phyloP scores from a whole-genome alignment of 2,797 vertebrate species.

The Channa striata region DNA sequence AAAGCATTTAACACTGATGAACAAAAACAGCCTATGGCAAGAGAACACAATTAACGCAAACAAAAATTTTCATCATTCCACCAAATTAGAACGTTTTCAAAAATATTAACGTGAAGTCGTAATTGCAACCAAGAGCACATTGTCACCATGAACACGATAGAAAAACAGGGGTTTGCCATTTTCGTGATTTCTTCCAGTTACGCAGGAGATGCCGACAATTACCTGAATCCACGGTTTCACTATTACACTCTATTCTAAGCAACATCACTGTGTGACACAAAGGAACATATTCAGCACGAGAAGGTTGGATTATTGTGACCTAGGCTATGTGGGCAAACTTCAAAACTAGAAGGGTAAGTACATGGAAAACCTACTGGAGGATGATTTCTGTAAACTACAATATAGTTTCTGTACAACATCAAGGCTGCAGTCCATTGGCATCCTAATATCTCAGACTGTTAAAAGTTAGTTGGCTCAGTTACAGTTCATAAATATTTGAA shows the following conservation, averaged over 20 bases:
- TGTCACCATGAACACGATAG: conserved; percentile 56
- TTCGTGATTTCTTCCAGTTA: conserved; percentile 53
- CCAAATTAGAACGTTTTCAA: conserved; percentile 13
- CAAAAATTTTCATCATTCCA: conserved; percentile 51
- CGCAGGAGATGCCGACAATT: conserved; percentile 35
- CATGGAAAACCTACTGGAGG: conserved; percentile 35
- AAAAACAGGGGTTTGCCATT: background rate
- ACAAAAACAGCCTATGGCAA: conserved; percentile 39
- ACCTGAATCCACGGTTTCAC: conserved; percentile 50
- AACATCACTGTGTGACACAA: conserved; percentile 58
- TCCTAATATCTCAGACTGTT: conserved; percentile 48
- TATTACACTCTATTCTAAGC: conserved; percentile 55
- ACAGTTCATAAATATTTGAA: conserved; percentile 79
- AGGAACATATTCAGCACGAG: conserved; percentile 54
- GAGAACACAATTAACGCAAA: conserved; percentile 30
- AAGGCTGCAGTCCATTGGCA: conserved; percentile 76
- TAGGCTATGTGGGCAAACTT: conserved; percentile 45
- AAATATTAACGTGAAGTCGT: background rate
- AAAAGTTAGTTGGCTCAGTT: conserved; percentile 82
- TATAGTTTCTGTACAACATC: conserved; percentile 73
- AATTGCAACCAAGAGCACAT: conserved; percentile 33
- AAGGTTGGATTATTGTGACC: conserved; percentile 31
- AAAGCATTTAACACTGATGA: conserved; percentile 81
- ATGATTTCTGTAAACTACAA: conserved; percentile 31
- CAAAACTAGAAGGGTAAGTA: conserved; percentile 18